Evolutionary conservation across 2,797 vertebrate genomes (phyloP), one percentile per base, ranked within the genome.

Genomic region (Rhinogobio ventralis): DNA sequence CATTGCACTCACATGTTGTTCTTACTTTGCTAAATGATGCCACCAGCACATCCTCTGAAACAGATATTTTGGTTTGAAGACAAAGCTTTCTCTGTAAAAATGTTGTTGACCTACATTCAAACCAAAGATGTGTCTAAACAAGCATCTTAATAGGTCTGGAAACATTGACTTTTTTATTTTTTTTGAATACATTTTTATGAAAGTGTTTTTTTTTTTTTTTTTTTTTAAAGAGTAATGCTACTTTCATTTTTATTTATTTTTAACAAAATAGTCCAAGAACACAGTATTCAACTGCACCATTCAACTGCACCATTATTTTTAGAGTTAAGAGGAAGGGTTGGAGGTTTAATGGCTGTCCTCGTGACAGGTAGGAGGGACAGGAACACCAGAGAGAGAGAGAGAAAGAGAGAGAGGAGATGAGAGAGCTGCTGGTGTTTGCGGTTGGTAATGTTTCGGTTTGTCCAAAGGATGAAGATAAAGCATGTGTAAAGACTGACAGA

Each of bases 31-130:
- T 57, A 13, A 69, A 81, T 81, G 11, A 13, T 55, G 51, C 51
- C 36, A 71, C 36, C n/a, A 45, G 23, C 39, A 81, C 19, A 55
- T 53, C 19, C 33, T 57, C 19, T 39, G 2, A 33, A 36, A 60
- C 6, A n/a, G 14, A 67, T 53, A 39, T 53, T 68, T 53, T 36
- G 7, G 20, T 68, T 80, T 68, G 8, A 67, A 51, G 28, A 15
- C 28, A 46, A 15, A 36, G 42, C 14, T 17, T 75, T 13, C 73
- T 68, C 30, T 81, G 2, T 81, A 13, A 69, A 71, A 25, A 72
- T 46, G 13, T 19, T 46, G 39, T 11, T 62, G 39, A 60, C 36
- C 68, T 42, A 73, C 80, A 82, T 82, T 82, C 55, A 81, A 60
- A 57, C 11, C 11, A 23, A 46, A 60, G 2, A 13, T n/a, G n/a